Conservation (phyloP, 2,113 vertebrate genomes). For the Vidua macroura region DNA sequence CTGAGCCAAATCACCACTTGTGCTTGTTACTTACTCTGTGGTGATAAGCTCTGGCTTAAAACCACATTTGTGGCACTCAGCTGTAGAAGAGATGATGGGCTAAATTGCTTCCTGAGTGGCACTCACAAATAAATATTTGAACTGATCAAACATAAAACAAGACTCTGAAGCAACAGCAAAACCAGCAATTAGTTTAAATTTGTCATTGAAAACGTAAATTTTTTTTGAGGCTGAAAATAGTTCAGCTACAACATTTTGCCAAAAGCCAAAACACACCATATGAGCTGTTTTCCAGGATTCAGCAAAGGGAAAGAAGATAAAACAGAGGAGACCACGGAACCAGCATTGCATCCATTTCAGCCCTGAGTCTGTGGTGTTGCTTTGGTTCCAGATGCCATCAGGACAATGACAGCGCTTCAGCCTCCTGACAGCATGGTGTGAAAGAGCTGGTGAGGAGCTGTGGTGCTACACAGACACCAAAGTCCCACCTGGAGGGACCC, state of each 20-base stretch:
- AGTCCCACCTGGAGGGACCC: not conserved
- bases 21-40: not conserved
- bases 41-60: not conserved
- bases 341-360: not conserved
- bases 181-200: conserved; percentile 27
- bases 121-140: conserved; percentile 36
- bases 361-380: not conserved
- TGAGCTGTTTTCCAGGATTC: not conserved
- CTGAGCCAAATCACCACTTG: not conserved
- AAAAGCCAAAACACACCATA: not conserved
- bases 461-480: not conserved
- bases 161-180: conserved; percentile 18
- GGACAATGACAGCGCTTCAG: rapidly evolving
- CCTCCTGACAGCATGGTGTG: not conserved
- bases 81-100: not conserved
- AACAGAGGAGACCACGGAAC: not conserved
- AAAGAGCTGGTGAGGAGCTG: not conserved
- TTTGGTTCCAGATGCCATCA: not conserved
- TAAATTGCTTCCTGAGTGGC: conserved; percentile 17
- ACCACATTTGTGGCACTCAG: not conserved
- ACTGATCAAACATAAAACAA: not conserved
- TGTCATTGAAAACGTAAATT: not conserved
- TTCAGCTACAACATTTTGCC: not conserved
- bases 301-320: not conserved
- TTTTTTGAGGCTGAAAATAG: conserved; percentile 31